Base-by-base conservation (phyloP, 2,888 invertebrate species). In the Rambutsinella grinnellia region DNA sequence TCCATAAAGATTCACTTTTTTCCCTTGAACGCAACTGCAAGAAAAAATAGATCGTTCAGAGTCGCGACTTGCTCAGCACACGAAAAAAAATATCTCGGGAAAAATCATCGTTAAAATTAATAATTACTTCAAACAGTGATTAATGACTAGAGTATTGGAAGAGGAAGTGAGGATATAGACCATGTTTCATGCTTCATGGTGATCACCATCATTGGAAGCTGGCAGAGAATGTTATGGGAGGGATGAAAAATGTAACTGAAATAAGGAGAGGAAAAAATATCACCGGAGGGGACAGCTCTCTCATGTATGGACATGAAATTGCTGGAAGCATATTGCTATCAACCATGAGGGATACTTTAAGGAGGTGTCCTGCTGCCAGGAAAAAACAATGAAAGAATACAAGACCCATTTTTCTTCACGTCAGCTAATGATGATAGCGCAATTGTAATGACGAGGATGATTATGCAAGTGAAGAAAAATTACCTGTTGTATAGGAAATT, bases 31-130 rank as follows among this genome's bases (percentile, higher is more conserved):
- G 36, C 13, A 8, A 36, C 36, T 5, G 36, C 36, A 36, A 36
- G 13, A 36, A 36, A 36, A 36, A 36, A 13, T 36, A 36, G 5
- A 36, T 36, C 36, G 5, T 8, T 36, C 36, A 8, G 6, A 36
- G 36, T 36, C 13, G n/a, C n/a, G n/a, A n/a, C n/a, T n/a, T n/a
- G n/a, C n/a, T n/a, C n/a, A n/a, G 49, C 49, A 19, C 15, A 23
- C 6, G 27, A 27, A 27, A 57, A 28, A 21, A 60, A 60, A 21
- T 36, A 60, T 19, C 36, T 24, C 10, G 27, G 23, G 54, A 54
- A 74, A 74, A 74, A 74, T 74, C 72, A 74, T 63, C 72, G 72
- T 74, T 74, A 53, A 74, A 74, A 74, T 74, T 74, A 74, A 74
- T 74, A 74, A 74, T 74, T 74, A 74, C 72, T 66, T 66, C 66